Evolutionary conservation across 2,113 vertebrate genomes (phyloP).

Genomic region (Lamprologus sp.): DNA sequence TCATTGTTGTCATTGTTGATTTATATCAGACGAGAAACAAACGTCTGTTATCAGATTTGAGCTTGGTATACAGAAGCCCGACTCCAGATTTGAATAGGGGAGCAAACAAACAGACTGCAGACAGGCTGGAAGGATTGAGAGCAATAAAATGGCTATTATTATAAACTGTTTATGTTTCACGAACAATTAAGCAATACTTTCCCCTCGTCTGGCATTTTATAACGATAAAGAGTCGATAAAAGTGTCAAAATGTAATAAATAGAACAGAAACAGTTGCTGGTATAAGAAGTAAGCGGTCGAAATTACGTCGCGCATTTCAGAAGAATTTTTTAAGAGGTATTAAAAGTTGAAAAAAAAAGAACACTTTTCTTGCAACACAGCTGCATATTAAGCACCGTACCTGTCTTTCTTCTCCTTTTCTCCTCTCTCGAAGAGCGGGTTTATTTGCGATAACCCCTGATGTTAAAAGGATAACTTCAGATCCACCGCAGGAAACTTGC

Average conservation of each 20-base stretch:
- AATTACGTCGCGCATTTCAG: neutral
- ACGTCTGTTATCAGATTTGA: conserved; percentile 30
- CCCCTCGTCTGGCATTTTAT: neutral
- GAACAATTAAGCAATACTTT: neutral
- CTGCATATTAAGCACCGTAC: neutral
- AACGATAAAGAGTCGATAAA: neutral
- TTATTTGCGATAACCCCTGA: neutral
- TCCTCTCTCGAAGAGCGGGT: neutral
- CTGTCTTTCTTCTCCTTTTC: neutral
- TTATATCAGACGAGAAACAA: conserved; percentile 29
- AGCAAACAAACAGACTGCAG: neutral
- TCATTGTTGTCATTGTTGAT: conserved; percentile 45
- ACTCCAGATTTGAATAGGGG: neutral
- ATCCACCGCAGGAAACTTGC: neutral
- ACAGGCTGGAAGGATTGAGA: neutral
- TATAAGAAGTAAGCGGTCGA: neutral
- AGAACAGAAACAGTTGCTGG: neutral
- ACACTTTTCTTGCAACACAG: neutral
- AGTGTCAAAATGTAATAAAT: neutral
- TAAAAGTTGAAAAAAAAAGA: neutral
- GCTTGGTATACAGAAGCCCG: conserved; percentile 12
- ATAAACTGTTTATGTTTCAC: neutral
- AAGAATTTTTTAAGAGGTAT: neutral
- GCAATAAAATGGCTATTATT: neutral
- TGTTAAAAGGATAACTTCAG: neutral